Percentiles rank a stretch among this genome's conserved stretches.
Conservation (phyloP, 2,797 vertebrate species). For the Cryptoblepharus egeriae region DNA sequence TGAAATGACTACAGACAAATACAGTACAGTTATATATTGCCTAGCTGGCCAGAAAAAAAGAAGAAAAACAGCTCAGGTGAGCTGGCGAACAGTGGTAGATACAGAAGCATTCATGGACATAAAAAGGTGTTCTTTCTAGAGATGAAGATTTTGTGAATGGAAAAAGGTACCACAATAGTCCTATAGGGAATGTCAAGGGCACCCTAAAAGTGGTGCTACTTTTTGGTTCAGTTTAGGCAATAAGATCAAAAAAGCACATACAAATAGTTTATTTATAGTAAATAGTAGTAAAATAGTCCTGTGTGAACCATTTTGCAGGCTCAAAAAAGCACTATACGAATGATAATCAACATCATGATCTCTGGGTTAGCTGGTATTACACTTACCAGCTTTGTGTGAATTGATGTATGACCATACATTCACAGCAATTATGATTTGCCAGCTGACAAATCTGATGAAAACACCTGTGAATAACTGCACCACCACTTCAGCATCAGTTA, state of each 20-base stretch:
- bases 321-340: too few species aligned
- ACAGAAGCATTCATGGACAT: not conserved
- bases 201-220: not conserved
- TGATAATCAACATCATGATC: too few species aligned
- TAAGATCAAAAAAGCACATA: not conserved
- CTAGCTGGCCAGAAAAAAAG: not conserved
- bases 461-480: not conserved
- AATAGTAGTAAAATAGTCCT: too few species aligned
- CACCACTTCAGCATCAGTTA: not conserved
- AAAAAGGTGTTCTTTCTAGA: not conserved
- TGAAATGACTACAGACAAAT: not conserved
- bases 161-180: not conserved
- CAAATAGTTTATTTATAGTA: not conserved
- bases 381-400: not conserved
- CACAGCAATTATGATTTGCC: not conserved
- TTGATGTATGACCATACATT: not conserved
- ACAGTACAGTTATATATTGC: not conserved
- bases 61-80: not conserved
- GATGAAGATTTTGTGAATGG: not conserved
- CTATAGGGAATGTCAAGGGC: not conserved
- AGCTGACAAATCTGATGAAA: not conserved
- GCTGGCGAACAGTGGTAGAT: not conserved
- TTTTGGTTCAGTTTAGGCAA: not conserved
- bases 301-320: not conserved
- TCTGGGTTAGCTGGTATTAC: not conserved